phyloP scores from a whole-genome alignment of 2,797 vertebrate genomes.

The Acrossocheilus wenchowensis region DNA sequence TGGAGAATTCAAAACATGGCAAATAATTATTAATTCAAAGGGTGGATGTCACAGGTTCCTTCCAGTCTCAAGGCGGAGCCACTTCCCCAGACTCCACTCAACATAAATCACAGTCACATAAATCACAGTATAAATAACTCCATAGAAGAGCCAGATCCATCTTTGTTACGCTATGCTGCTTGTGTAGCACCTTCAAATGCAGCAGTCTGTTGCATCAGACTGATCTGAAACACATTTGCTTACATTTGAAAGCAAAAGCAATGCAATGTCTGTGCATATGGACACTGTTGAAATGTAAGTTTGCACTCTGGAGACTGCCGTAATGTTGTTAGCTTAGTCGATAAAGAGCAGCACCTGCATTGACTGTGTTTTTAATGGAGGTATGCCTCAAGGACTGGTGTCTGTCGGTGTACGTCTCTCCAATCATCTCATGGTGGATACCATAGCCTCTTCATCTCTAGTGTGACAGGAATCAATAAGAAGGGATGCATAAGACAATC shows the following conservation, averaged over 20 bases:
- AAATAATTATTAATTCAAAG: conserved; percentile 29
- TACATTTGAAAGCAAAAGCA: not conserved
- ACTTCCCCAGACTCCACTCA: conserved; percentile 25
- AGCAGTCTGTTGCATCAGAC: conserved; percentile 10
- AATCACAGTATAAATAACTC: conserved; percentile 45
- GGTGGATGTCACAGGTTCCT: conserved; percentile 8
- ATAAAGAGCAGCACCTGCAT: conserved; percentile 38
- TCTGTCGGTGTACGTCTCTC: conserved; percentile 32
- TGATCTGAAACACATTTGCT: conserved; percentile 12
- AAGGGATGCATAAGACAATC: conserved; percentile 47
- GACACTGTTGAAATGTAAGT: not conserved
- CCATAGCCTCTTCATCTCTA: conserved; percentile 28
- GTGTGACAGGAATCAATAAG: conserved; percentile 50
- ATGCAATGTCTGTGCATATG: not conserved
- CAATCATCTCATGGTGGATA: conserved; percentile 35
- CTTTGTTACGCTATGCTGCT: not conserved
- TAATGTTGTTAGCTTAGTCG: conserved; percentile 30
- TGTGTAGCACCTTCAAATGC: conserved; percentile 9
- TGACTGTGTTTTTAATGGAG: conserved; percentile 21
- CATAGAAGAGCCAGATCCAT: conserved; percentile 25
- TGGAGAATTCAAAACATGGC: conserved; percentile 9
- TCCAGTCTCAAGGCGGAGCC: conserved; percentile 19
- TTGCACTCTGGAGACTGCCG: not conserved
- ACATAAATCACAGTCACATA: conserved; percentile 45
- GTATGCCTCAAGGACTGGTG: conserved; percentile 45